Base-by-base conservation (phyloP, 1,140 invertebrate genomes). In the Drosophila malerkotliana region DNA sequence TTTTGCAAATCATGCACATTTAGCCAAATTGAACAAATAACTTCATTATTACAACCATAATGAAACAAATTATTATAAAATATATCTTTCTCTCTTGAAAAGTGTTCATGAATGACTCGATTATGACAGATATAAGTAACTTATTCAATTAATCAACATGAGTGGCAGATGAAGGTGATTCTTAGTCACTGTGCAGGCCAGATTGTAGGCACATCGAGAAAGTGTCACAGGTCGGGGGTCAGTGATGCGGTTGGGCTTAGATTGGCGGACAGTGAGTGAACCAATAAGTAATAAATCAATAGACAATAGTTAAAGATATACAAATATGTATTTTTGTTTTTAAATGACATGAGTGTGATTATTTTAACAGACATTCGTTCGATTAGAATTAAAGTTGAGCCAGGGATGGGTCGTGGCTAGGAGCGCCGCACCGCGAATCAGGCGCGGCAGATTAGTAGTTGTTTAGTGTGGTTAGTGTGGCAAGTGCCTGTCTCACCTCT, bases 401-500 rank as follows among this genome's bases (percentile, higher is more conserved):
- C 64, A 69, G 63, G 57, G 68, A 68, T 58, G 56, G 66, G 58
- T 49, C 57, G 45, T 73, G 41, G 21, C 56, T 59, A 37, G 60
- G 60, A 53, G 48, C 51, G 63, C 66, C 66, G 68, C 26, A 37
- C 47, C 44, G 48, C 61, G 18, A 41, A 57, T 75, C 71, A 66
- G 53, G 51, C 68, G 63, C 64, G 69, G 62, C 68, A 28, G 60
- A 72, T 85, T 85, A 85, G 82, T 87, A 87, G 63, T 88, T 83
- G 67, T 89, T 87, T 73, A 88, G 83, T 83, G 82, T 88, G 72
- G 79, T 88, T 77, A 88, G 63, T 83, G 83, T 88, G 67, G 83
- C 83, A 77, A 88, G 58, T 39, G 83, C 83, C 87, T 88, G 84
- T 89, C 90, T 90, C 80, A 91, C 90, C 90, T 91, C 90, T 90